Conservation (phyloP, 2,797 vertebrate species). For the Rachycentron canadum region DNA sequence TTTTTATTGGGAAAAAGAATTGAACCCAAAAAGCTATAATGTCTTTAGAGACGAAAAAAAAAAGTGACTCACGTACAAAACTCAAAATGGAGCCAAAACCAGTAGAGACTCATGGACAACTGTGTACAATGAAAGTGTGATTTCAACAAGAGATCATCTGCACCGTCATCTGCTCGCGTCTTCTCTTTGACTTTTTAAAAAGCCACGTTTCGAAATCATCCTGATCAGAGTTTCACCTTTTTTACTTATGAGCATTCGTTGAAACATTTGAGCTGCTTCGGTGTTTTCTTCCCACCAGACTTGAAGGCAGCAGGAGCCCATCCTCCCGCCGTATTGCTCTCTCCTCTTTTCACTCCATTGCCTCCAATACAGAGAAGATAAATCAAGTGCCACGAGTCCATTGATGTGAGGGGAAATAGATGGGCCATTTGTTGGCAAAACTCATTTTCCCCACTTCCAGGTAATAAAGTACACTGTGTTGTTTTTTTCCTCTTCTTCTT, state of each 20-base stretch:
- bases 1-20: too few species aligned
- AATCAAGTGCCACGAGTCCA: conserved; percentile 76
- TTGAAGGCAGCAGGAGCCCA: conserved; percentile 44
- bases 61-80: too few species aligned
- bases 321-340: conserved; percentile 30
- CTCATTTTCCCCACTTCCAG: conserved; percentile 80
- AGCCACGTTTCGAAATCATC: too few species aligned
- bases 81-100: too few species aligned
- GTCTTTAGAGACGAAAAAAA: too few species aligned
- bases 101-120: too few species aligned
- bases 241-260: background rate
- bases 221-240: background rate
- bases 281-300: conserved; percentile 10
- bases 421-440: conserved; percentile 81
- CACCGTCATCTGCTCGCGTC: background rate
- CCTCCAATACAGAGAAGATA: conserved; percentile 73
- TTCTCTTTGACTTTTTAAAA: background rate
- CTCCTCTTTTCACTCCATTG: conserved; percentile 66
- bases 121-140: background rate
- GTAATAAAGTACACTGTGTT: conserved; percentile 78
- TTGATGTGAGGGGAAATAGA: conserved; percentile 80
- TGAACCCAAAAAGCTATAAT: too few species aligned
- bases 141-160: background rate
- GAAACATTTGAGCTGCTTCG: conserved; percentile 15
- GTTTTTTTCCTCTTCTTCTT: conserved; percentile 24